Evolutionary conservation across 2,797 vertebrate species (phyloP), one percentile per base, ranked within the genome.

Genomic region (Manis javanica): DNA sequence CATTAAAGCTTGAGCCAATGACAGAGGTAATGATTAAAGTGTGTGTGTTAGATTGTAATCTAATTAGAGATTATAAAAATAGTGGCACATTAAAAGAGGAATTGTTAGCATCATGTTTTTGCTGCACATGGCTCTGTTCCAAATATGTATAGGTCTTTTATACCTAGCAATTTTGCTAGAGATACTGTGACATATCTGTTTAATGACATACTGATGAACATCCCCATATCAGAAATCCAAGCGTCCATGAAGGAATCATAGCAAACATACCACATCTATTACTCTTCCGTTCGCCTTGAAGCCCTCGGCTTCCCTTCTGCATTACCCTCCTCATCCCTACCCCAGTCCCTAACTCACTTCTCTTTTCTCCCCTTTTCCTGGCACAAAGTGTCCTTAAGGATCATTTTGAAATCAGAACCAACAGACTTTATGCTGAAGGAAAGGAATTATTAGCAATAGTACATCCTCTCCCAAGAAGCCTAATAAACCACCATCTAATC

Each of bases 61-160:
- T 78, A 88, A 64, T 26, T 34, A n/a, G 31, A 57, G 19, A 55
- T 13, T 79, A 79, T 63, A 55, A 86, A 92, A 94, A 64, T 69
- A 90, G 82, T 49, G 9, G 85, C 61, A 63, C 77, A 37, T 61
- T 85, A 78, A 88, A 75, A 15, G 10, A 74, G 1, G 23, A 31
- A 86, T 37, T 57, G 21, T 74, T 88, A 85, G 9, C 1, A 37
- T 51, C 61, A 63, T 7, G 10, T 8, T 66, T 88, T 78, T 59
- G n/a, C 34, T 49, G 29, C 11, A 84, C 87, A 19, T 24, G 46
- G 11, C 29, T 74, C 3, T 88, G 77, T 90, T 93, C 34, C n/a
- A 53, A 53, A 34, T 6, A 46, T 46, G 46, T 46, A 59, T 4
- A 63, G 21, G 10, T 2, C 37, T 77, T 90, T 84, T 63, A 3